Percentiles rank a stretch among this genome's conserved stretches.
phyloP scores from a whole-genome alignment of 2,888 invertebrate genomes.

The Stenchaetothrips biformis region DNA sequence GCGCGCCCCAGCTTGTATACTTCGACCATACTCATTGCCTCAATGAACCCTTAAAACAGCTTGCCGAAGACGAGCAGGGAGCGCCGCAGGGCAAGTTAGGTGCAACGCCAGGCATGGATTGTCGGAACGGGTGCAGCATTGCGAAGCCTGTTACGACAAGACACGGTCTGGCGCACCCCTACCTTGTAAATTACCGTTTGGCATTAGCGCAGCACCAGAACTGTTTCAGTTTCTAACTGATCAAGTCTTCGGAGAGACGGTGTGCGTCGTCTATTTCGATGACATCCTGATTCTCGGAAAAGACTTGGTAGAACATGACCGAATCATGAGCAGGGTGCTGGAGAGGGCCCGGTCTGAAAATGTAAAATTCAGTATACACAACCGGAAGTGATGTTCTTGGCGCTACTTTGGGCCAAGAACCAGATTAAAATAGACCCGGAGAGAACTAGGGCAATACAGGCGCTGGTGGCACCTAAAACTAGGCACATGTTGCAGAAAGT shows the following conservation, averaged over 20 bases:
- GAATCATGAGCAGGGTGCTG: background rate
- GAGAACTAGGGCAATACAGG: background rate
- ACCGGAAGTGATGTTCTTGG: background rate
- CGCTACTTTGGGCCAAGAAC: background rate
- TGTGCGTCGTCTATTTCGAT: background rate
- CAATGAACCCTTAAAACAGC: too few relatives aligned
- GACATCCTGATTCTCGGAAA: background rate
- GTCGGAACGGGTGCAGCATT: too few relatives aligned
- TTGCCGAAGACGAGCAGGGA: too few relatives aligned
- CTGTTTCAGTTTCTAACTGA: background rate
- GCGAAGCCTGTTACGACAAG: too few relatives aligned
- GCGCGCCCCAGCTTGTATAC: too few relatives aligned
- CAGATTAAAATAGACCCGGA: background rate
- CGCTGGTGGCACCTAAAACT: background rate
- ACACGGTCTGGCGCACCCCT: too few relatives aligned
- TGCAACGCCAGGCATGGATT: too few relatives aligned
- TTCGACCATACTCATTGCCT: too few relatives aligned
- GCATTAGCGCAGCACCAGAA: background rate
- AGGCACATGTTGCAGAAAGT: constrained; percentile 1
- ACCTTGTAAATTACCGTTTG: background rate
- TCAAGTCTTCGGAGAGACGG: background rate
- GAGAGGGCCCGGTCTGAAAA: background rate
- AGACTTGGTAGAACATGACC: background rate
- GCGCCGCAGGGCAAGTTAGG: too few relatives aligned
- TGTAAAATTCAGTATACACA: background rate